Conservation (phyloP, 2,888 invertebrate species). For the Meteorus cinctellus region DNA sequence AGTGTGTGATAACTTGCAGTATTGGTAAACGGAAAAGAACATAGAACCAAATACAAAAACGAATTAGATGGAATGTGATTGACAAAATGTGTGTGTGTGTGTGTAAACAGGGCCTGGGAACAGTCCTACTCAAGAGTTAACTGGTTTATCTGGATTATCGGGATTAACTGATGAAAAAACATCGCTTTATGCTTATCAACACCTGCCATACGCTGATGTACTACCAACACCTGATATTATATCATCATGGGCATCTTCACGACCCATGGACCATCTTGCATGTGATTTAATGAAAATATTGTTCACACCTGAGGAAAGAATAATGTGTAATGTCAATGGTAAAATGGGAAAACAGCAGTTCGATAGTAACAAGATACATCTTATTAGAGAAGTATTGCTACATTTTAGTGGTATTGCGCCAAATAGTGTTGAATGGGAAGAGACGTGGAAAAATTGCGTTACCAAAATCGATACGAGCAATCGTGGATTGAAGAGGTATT, state of each 20-base stretch:
- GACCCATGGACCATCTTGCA: constrained; percentile 73
- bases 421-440: constrained; percentile 72
- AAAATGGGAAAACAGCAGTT: constrained; percentile 74
- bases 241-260: constrained; percentile 72
- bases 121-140: constrained; percentile 67
- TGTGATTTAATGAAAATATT: constrained; percentile 74
- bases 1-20: not conserved
- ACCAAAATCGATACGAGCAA: constrained; percentile 74
- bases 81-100: constrained; percentile 55
- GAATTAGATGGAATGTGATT: constrained; percentile 29
- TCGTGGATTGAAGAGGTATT: constrained; percentile 73
- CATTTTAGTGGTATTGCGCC: constrained; percentile 71
- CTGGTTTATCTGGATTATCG: constrained; percentile 66
- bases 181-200: constrained; percentile 71
- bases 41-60: not conserved
- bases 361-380: constrained; percentile 73
- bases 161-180: constrained; percentile 67
- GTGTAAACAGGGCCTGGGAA: constrained; percentile 66
- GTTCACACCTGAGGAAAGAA: constrained; percentile 73
- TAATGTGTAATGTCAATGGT: constrained; percentile 73
- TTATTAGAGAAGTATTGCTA: constrained; percentile 72
- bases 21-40: not conserved
- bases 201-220: constrained; percentile 72
- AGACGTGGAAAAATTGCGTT: constrained; percentile 74
- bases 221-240: constrained; percentile 72